Conservation (phyloP, 2,797 vertebrate species). For the Florisuga fusca region DNA sequence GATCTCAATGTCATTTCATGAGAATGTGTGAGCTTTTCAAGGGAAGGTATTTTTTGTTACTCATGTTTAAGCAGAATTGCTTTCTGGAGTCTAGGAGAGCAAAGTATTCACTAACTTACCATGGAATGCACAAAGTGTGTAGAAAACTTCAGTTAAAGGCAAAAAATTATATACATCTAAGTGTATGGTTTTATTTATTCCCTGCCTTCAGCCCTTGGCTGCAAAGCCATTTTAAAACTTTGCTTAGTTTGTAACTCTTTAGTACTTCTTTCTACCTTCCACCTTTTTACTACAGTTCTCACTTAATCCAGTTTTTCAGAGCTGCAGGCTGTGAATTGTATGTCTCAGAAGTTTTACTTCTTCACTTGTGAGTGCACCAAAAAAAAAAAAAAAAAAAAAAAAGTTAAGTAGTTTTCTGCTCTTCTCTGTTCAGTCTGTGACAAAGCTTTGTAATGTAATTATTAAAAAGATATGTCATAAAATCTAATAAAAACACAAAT, state of each 20-base stretch:
- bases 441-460: neutral
- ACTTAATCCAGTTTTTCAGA: neutral
- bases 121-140: neutral
- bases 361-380: neutral
- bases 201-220: rapidly evolving
- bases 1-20: neutral
- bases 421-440: neutral
- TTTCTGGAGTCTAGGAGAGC: neutral
- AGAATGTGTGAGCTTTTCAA: neutral
- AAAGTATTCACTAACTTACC: neutral
- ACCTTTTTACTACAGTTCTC: neutral
- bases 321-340: neutral
- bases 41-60: neutral
- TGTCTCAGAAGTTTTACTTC: neutral
- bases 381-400: neutral
- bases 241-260: neutral
- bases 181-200: neutral
- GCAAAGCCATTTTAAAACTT: neutral
- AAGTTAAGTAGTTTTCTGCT: neutral
- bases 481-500: neutral
- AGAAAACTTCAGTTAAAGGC: neutral
- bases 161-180: neutral
- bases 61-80: neutral
- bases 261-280: neutral
- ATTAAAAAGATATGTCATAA: neutral